These are phyloP conservation scores for Chaetodon auriga DNA, from an alignment of 2,113 vertebrate species.

Conservation along the genomic window DNA sequence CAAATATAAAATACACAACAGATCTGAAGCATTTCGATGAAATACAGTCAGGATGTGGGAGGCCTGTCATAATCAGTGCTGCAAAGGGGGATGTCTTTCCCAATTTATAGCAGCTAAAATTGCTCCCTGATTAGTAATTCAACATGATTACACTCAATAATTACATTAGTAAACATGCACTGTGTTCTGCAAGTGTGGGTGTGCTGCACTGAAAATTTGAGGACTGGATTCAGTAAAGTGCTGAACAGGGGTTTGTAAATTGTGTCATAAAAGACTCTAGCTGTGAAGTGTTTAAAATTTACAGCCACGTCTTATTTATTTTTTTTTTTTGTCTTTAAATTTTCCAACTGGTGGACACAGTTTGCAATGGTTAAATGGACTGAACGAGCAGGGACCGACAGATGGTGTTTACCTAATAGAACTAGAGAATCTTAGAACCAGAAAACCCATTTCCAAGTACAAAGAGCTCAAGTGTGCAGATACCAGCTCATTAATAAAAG, in stretches of 20 bases:
- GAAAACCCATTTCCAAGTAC: background rate
- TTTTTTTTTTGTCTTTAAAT: background rate
- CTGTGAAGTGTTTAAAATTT: constrained; percentile 8
- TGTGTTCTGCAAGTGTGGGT: constrained; percentile 3
- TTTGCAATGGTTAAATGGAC: background rate
- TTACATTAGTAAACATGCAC: constrained; percentile 19
- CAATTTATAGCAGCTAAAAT: constrained; percentile 27
- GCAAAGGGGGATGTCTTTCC: background rate
- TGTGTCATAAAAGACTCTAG: background rate
- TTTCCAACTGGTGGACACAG: background rate
- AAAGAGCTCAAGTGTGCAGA: background rate
- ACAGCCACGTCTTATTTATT: background rate
- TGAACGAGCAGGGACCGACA: background rate
- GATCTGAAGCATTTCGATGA: constrained; percentile 24
- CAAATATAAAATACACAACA: constrained; percentile 7
- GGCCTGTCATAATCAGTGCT: constrained; percentile 10
- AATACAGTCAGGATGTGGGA: constrained; percentile 10
- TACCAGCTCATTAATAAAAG: background rate
- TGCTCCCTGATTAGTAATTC: constrained; percentile 37
- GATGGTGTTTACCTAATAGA: background rate
- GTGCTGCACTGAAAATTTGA: background rate
- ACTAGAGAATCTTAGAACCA: background rate
- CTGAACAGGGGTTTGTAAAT: background rate
- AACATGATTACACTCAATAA: constrained; percentile 32
- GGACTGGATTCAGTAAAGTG: background rate